A percentile compares a stretch with the other conserved stretches of the same genome.
These are phyloP conservation scores for Meteorus sp. DNA, from an alignment of 1,140 invertebrate genomes.

Conservation along the genomic window DNA sequence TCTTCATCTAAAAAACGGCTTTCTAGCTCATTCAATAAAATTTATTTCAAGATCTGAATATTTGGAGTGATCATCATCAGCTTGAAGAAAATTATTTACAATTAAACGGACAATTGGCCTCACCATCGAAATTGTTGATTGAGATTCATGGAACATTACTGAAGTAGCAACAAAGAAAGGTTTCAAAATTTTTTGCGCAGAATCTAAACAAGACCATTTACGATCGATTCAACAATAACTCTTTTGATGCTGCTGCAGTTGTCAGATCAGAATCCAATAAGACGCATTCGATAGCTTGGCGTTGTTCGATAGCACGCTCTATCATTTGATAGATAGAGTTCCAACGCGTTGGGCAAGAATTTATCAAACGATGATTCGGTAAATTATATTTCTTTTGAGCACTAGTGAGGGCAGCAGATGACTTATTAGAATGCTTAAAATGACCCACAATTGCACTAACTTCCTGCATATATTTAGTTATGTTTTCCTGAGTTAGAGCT, in stretches of 20 bases:
- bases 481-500: background rate
- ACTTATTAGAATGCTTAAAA: slow-evolving; percentile 18
- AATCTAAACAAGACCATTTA: slow-evolving; percentile 11
- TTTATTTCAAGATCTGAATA: too few relatives aligned
- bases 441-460: slow-evolving; percentile 10
- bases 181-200: background rate
- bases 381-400: background rate
- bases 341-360: slow-evolving; percentile 7
- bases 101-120: too few relatives aligned
- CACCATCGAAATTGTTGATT: too few relatives aligned
- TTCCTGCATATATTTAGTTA: background rate
- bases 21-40: too few relatives aligned
- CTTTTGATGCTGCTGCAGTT: background rate
- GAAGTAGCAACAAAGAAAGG: too few relatives aligned
- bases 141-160: too few relatives aligned
- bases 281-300: slow-evolving; percentile 4
- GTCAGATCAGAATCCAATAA: background rate
- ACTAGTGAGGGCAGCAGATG: background rate
- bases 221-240: background rate
- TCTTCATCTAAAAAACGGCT: too few relatives aligned
- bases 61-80: too few relatives aligned
- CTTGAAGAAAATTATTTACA: too few relatives aligned
- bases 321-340: slow-evolving; percentile 15
- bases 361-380: slow-evolving; percentile 7
- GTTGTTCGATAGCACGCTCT: slow-evolving; percentile 12